Percentiles rank a stretch among this genome's conserved stretches.
These are phyloP conservation scores for Otus sunia DNA, from an alignment of 2,113 vertebrate species.

Conservation along the genomic window DNA sequence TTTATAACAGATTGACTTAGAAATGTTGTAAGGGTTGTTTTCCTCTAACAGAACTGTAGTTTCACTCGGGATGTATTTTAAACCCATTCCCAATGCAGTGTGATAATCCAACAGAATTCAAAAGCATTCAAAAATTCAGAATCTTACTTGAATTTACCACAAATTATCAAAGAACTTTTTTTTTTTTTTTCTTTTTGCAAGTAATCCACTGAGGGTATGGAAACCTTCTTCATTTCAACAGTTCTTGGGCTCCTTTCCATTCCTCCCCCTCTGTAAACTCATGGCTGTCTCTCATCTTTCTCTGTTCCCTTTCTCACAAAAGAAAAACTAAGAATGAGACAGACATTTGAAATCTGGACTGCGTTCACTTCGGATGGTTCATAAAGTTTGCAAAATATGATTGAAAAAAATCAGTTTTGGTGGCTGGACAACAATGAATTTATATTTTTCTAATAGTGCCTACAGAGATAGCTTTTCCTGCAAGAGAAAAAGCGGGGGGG, in stretches of 20 bases:
- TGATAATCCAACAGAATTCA: background rate
- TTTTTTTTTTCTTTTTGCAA: background rate
- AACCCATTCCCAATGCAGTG: background rate
- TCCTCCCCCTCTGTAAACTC: background rate
- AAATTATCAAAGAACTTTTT: constrained; percentile 3
- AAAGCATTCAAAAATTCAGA: background rate
- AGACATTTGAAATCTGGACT: background rate
- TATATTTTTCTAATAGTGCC: background rate
- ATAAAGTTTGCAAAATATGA: background rate
- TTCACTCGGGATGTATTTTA: background rate
- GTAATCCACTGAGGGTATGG: background rate
- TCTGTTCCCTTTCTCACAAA: background rate
- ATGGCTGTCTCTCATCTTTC: background rate
- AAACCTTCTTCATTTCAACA: background rate
- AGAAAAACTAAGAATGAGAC: background rate
- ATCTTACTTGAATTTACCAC: constrained; percentile 2
- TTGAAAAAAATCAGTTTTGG: background rate
- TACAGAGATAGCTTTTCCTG: background rate
- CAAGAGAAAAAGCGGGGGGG: no score
- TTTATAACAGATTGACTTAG: background rate
- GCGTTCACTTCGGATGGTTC: background rate
- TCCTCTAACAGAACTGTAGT: background rate
- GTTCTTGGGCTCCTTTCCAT: background rate
- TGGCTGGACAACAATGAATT: background rate
- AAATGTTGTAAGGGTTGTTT: constrained; percentile 7